phyloP scores from a whole-genome alignment of 2,797 vertebrate species.

The Clarias platycephalus region DNA sequence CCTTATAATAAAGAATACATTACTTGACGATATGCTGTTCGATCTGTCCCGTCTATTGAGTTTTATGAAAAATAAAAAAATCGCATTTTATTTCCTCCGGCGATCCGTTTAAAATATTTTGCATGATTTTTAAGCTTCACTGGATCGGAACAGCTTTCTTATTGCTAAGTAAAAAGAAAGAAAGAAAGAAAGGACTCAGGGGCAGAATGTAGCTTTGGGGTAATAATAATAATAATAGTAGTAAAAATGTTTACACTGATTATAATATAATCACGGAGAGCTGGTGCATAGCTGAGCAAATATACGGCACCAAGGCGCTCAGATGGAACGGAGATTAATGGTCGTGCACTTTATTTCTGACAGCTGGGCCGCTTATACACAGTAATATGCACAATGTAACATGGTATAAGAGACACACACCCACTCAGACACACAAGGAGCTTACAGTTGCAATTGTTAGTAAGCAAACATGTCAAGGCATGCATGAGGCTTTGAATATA shows the following conservation, averaged over 20 bases:
- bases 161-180: background rate
- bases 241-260: background rate
- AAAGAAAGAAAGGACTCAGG: background rate
- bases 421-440: constrained; percentile 17
- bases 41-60: background rate
- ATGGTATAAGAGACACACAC: background rate
- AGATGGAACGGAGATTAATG: background rate
- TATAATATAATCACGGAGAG: background rate
- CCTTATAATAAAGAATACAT: background rate
- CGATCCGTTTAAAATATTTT: background rate
- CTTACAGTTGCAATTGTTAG: constrained; percentile 32
- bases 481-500: constrained; percentile 2
- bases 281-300: background rate
- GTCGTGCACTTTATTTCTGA: constrained; percentile 1
- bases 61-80: constrained; percentile 9
- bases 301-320: background rate
- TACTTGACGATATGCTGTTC: background rate
- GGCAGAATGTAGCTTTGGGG: background rate
- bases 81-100: background rate
- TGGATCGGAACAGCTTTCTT: background rate
- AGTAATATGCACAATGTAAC: constrained; percentile 3
- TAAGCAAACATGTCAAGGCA: constrained; percentile 29
- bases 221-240: background rate
- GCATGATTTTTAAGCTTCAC: constrained; percentile 29
- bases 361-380: background rate